phyloP scores from a whole-genome alignment of 2,888 invertebrate genomes.

The Callyntrura guangdongensis region DNA sequence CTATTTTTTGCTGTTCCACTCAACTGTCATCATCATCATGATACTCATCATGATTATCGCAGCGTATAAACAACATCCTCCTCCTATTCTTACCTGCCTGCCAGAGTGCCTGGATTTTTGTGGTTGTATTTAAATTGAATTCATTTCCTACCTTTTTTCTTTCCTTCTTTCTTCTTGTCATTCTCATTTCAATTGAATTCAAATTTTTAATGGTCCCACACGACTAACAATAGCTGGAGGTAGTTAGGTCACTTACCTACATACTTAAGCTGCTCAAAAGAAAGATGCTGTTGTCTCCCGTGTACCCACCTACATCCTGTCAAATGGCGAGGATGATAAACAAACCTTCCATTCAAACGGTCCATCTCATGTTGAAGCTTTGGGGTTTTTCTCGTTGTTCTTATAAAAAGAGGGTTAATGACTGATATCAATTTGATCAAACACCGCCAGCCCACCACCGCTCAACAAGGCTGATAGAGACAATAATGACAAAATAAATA shows the following conservation, averaged over 20 bases:
- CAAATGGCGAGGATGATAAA: too few relatives aligned
- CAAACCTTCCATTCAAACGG: too few relatives aligned
- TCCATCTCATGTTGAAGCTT: neutral
- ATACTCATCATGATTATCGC: neutral
- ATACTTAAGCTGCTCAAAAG: too few relatives aligned
- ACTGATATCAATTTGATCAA: conserved; percentile 34
- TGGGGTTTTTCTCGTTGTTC: too few relatives aligned
- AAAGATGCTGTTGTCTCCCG: neutral
- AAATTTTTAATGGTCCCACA: too few relatives aligned
- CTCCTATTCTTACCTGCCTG: conserved; percentile 55
- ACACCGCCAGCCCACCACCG: too few relatives aligned
- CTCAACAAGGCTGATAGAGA: too few relatives aligned
- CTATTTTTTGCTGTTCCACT: too few relatives aligned
- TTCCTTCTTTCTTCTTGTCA: conserved; percentile 29
- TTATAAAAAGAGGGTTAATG: conserved; percentile 45
- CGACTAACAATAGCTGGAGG: too few relatives aligned
- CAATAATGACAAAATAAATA: too few relatives aligned
- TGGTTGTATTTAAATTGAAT: conserved; percentile 58
- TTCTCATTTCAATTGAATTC: neutral
- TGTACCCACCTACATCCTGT: conserved; percentile 34
- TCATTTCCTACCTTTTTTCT: conserved; percentile 71
- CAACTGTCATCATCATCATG: neutral
- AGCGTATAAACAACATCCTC: neutral
- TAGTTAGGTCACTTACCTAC: neutral
- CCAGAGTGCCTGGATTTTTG: too few relatives aligned